Percentiles rank a stretch among this genome's conserved stretches.
Conservation (phyloP, 92 coral and sea anemone species). For the Zoanthus sansibaricus region DNA sequence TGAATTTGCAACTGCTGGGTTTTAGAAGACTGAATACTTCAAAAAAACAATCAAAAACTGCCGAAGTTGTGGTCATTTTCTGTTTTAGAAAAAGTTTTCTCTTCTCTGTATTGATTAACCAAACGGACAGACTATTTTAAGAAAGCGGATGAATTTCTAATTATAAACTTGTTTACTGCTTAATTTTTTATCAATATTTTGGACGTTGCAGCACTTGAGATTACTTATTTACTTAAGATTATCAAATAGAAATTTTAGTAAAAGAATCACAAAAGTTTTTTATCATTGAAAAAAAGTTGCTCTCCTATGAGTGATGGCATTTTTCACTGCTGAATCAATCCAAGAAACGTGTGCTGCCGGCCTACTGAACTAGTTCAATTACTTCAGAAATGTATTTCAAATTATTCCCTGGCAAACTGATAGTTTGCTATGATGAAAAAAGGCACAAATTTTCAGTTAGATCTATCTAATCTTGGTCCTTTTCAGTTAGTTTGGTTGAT, state of each 20-base stretch:
- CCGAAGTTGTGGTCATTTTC: not conserved
- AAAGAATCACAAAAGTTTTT: not conserved
- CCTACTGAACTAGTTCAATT: not conserved
- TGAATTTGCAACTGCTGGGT: no score
- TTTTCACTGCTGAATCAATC: not conserved
- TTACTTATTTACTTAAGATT: not conserved
- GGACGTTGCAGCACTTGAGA: not conserved
- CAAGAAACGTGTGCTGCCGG: not conserved
- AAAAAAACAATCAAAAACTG: not conserved
- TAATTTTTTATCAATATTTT: not conserved
- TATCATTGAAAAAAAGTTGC: not conserved
- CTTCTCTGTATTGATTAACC: not conserved
- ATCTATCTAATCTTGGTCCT: not conserved
- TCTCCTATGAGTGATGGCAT: not conserved
- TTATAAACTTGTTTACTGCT: slow-evolving; percentile 4
- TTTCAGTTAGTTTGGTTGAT: not conserved
- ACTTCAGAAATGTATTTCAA: not conserved
- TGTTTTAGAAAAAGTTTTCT: not conserved
- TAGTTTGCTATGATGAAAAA: not conserved
- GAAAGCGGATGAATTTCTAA: not conserved
- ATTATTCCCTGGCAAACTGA: not conserved
- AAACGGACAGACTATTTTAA: not conserved
- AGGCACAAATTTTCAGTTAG: not conserved
- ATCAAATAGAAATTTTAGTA: not conserved
- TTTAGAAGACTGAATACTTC: no score